Evolutionary conservation across 2,888 invertebrate genomes (phyloP), one percentile per base, ranked within the genome.

Genomic region (Dorcus parallelipipedus): DNA sequence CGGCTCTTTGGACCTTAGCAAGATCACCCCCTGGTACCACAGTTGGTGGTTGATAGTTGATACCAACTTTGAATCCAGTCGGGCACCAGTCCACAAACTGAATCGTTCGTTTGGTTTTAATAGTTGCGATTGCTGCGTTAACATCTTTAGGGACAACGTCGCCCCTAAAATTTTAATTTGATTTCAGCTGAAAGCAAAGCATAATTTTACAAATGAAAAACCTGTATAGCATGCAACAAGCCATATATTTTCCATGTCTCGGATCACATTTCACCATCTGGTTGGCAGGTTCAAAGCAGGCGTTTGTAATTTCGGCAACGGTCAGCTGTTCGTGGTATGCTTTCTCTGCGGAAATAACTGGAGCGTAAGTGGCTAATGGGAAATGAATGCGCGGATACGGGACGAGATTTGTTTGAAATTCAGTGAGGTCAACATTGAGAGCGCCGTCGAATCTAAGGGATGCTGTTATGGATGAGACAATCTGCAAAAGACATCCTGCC

Each of bases 371-470:
- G 64, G 90, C 91, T 69, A 96, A 82, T 8, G 95, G 96, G 84
- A 96, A 96, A 77, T 96, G 95, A 73, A 96, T 96, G 70, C 96
- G 87, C 3, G 96, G 96, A 80, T 96, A 95, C 52, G 96, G 96
- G 69, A 95, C 93, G 82, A 93, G 80, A 80, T 93, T 93, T 60
- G 93, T 93, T 81, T 95, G 95, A 84, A 95, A 95, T 81, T 95
- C 95, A 26, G 93, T 95, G 65, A 95, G 83, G 80, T 95, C 95
- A 56, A 95, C 95, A 79, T 95, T 95, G 60, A 95, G 84, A 9
- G 94, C 94, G 68, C 94, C 94, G 78, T 93, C 94, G 80, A 95
- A 95, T 55, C 95, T 87, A 40, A 95, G 83, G 1, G 95, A 95
- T 1, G 95, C 95, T 1, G 95, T 95, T 71, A 95, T 95, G n/a